A percentile compares a stretch with the other conserved stretches of the same genome.
phyloP scores from a whole-genome alignment of 2,888 invertebrate genomes.

The Aricia artaxerxes region DNA sequence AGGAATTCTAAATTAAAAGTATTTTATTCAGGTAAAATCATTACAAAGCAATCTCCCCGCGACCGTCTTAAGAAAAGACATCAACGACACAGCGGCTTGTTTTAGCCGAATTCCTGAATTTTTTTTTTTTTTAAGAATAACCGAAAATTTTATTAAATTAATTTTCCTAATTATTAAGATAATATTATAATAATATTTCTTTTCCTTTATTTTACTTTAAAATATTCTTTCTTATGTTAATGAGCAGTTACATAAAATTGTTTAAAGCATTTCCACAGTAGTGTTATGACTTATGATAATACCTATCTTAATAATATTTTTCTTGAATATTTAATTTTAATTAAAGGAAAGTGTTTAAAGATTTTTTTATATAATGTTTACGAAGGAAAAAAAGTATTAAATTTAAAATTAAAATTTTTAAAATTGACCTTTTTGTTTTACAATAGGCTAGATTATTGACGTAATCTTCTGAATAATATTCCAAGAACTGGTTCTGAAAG shows the following conservation, averaged over 20 bases:
- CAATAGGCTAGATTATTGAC: not conserved
- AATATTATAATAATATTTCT: not conserved
- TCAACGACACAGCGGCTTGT: slow-evolving; percentile 54
- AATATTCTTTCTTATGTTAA: not conserved
- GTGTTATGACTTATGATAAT: not conserved
- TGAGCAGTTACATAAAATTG: not conserved
- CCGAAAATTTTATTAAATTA: not conserved
- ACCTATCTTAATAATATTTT: not conserved
- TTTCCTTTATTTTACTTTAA: slow-evolving; percentile 1
- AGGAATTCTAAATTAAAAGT: not conserved
- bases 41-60: slow-evolving; percentile 14
- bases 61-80: slow-evolving; percentile 60
- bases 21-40: not conserved
- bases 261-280: not conserved
- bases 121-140: not conserved
- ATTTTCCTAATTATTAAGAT: not conserved
- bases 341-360: no score
- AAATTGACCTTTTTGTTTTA: not conserved
- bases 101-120: not conserved
- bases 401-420: not conserved
- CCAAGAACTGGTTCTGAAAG: slow-evolving; percentile 13
- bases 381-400: not conserved
- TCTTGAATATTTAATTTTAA: not conserved
- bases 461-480: slow-evolving; percentile 1
- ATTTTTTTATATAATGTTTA: not conserved